Percentiles rank a stretch among this genome's conserved stretches.
phyloP scores from a whole-genome alignment of 2,113 vertebrate species.

The Mastomys natalensis region DNA sequence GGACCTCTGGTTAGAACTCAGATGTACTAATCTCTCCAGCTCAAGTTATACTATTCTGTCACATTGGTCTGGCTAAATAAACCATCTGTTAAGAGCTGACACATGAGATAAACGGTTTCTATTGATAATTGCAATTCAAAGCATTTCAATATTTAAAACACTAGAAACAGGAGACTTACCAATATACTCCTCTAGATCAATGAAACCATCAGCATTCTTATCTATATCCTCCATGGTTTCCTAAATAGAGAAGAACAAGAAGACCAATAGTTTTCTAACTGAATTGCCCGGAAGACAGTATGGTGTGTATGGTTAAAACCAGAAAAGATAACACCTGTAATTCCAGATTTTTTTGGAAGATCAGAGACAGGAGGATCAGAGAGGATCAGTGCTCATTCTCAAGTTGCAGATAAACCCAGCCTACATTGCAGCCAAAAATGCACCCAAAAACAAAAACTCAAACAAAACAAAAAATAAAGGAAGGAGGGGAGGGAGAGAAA shows the following conservation, averaged over 20 bases:
- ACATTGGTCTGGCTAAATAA: background rate
- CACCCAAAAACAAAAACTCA: background rate
- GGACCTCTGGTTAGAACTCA: background rate
- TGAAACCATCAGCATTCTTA: conserved; percentile 95
- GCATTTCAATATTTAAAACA: background rate
- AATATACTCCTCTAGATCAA: conserved; percentile 95
- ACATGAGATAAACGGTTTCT: background rate
- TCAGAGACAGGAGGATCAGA: background rate
- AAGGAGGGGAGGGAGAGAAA: background rate
- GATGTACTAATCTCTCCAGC: background rate
- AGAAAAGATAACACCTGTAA: background rate
- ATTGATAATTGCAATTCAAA: background rate
- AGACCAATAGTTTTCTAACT: background rate
- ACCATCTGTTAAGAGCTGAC: background rate
- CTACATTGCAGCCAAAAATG: background rate
- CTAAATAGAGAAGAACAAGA: conserved; percentile 79
- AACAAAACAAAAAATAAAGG: background rate
- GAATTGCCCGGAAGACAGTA: background rate
- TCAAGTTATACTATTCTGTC: background rate
- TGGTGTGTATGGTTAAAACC: background rate
- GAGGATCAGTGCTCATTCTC: background rate
- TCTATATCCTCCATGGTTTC: conserved; percentile 98
- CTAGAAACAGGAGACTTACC: conserved; percentile 87
- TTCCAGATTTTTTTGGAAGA: background rate
- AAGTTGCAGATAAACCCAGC: background rate